A percentile compares a stretch with the other conserved stretches of the same genome.
These are phyloP conservation scores for Steinernema carpocapsae DNA, from an alignment of 2,888 invertebrate genomes.

Conservation along the genomic window DNA sequence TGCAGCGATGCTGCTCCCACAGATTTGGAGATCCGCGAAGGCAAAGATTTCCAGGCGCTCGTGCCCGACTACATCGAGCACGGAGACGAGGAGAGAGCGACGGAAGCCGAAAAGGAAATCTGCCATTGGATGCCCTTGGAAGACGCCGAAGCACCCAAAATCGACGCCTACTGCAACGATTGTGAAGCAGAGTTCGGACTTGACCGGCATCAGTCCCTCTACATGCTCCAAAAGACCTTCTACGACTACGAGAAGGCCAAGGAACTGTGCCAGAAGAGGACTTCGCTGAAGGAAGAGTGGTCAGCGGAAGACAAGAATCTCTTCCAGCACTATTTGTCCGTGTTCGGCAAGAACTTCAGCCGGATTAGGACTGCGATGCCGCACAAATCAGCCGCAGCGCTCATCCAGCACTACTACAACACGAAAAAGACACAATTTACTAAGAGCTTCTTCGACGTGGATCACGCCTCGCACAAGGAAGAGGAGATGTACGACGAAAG, in stretches of 20 bases:
- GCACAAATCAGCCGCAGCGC: constrained; percentile 3
- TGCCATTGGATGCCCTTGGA: constrained; percentile 12
- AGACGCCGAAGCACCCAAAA: background rate
- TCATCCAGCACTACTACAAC: constrained; percentile 14
- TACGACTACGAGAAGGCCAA: constrained; percentile 18
- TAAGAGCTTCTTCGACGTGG: constrained; percentile 21
- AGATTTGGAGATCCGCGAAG: constrained; percentile 23
- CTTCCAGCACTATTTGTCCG: constrained; percentile 9
- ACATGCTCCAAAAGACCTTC: background rate
- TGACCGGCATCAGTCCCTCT: constrained; percentile 13
- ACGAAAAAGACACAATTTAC: constrained; percentile 8
- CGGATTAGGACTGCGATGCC: constrained; percentile 21
- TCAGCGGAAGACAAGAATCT: constrained; percentile 22
- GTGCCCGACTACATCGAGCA: constrained; percentile 13
- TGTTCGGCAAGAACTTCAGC: constrained; percentile 18
- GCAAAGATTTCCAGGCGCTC: constrained; percentile 14
- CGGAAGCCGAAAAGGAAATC: constrained; percentile 11
- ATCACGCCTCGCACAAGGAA: constrained; percentile 23
- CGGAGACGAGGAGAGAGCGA: background rate
- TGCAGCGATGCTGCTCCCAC: background rate
- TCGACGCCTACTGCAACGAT: background rate
- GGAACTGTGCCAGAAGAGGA: background rate
- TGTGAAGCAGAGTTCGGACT: background rate
- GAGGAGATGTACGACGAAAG: background rate
- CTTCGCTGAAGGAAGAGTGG: constrained; percentile 5